phyloP scores from a whole-genome alignment of 2,113 vertebrate species.

The Forbesichthys agassizii region DNA sequence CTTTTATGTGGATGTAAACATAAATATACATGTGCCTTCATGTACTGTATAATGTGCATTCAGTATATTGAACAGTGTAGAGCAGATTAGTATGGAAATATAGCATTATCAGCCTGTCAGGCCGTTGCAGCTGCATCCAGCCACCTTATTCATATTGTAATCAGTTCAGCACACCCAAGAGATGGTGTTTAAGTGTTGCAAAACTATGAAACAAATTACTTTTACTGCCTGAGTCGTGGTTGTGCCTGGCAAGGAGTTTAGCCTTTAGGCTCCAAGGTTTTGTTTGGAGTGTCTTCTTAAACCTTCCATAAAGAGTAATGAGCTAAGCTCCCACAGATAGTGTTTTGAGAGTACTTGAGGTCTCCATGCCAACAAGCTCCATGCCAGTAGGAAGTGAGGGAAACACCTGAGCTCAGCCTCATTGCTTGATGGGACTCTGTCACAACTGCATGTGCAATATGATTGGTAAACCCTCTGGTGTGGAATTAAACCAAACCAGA shows the following conservation, averaged over 20 bases:
- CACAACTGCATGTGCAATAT: slow-evolving; percentile 17
- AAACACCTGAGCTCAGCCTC: slow-evolving; percentile 12
- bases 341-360: slow-evolving; percentile 13
- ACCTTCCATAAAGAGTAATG: slow-evolving; percentile 58
- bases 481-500: slow-evolving; percentile 28
- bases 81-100: too few relatives aligned
- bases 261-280: slow-evolving; percentile 33
- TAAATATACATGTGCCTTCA: neutral
- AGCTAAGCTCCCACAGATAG: slow-evolving; percentile 35
- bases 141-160: slow-evolving; percentile 21
- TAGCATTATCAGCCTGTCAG: slow-evolving; percentile 3
- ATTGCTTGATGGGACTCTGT: slow-evolving; percentile 19
- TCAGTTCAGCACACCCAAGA: slow-evolving; percentile 22
- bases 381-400: neutral
- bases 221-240: slow-evolving; percentile 39
- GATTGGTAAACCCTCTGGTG: slow-evolving; percentile 5
- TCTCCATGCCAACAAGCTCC: slow-evolving; percentile 3
- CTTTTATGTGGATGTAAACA: neutral
- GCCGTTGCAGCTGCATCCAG: slow-evolving; percentile 28
- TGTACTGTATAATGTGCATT: neutral
- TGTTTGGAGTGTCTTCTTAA: slow-evolving; percentile 48
- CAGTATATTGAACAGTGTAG: neutral
- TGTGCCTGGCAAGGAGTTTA: slow-evolving; percentile 16
- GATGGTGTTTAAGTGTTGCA: slow-evolving; percentile 23
- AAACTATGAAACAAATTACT: slow-evolving; percentile 54